phyloP scores from a whole-genome alignment of 2,113 vertebrate species.

The Pleuronectes platessa region DNA sequence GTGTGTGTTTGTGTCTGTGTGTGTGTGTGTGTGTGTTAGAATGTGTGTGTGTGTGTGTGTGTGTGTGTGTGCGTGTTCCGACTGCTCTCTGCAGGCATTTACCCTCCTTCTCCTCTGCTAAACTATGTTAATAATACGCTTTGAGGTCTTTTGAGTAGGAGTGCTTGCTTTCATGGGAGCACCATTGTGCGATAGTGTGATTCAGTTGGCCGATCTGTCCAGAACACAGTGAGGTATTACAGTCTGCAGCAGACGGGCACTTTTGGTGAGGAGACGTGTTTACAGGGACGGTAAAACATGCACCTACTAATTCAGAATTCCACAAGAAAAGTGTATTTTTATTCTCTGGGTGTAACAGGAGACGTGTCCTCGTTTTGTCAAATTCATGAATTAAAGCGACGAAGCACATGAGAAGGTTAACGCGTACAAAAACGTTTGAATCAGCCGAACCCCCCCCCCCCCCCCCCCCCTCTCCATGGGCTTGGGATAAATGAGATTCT shows the following conservation, averaged over 20 bases:
- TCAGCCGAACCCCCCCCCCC: not conserved
- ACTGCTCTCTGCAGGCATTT: conserved; percentile 51
- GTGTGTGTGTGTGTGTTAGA: not conserved
- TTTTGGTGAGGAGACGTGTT: conserved; percentile 31
- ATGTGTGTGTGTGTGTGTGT: conserved; percentile 2
- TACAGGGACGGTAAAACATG: conserved; percentile 16
- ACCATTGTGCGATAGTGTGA: conserved; percentile 60
- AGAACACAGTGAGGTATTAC: conserved; percentile 43
- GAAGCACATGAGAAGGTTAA: not conserved
- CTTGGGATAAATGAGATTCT: conserved; percentile 50
- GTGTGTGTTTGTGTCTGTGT: not conserved
- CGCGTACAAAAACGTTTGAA: not conserved
- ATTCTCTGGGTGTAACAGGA: conserved; percentile 7
- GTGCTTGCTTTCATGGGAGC: conserved; percentile 62
- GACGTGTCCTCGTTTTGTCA: not conserved
- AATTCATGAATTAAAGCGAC: conserved; percentile 11
- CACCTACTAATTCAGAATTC: conserved; percentile 22
- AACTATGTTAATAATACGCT: conserved; percentile 77
- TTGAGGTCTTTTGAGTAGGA: conserved; percentile 63
- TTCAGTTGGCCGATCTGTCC: conserved; percentile 58
- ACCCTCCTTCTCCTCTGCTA: conserved; percentile 57
- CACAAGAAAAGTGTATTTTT: conserved; percentile 27
- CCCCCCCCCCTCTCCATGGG: conserved; percentile 1
- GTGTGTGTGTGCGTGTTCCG: conserved; percentile 18
- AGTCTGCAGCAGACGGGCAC: conserved; percentile 40